Evolutionary conservation across 1,140 invertebrate genomes (phyloP).

Genomic region (Sitodiplosis mosellana): DNA sequence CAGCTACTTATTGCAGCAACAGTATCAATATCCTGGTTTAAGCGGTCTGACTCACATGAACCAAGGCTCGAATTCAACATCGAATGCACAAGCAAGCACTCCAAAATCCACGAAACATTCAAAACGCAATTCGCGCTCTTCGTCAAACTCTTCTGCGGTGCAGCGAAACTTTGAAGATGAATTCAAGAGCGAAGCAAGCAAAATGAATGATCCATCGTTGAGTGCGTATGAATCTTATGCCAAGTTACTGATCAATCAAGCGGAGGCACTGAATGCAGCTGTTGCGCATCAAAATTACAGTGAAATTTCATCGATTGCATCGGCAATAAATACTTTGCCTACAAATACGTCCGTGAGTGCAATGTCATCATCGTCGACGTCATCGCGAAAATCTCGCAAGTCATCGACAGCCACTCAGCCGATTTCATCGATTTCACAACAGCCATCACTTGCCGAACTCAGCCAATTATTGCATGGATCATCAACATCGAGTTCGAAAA

Average conservation of each 20-base stretch:
- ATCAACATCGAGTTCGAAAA: slow-evolving; percentile 5
- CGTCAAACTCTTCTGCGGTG: neutral
- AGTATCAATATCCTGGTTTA: slow-evolving; percentile 1
- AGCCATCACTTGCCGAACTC: slow-evolving; percentile 17
- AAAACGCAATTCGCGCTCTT: neutral
- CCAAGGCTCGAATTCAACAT: neutral
- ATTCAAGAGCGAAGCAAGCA: slow-evolving; percentile 19
- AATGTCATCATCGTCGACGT: no score
- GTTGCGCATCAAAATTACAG: neutral
- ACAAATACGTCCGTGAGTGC: no score
- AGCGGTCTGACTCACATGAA: neutral
- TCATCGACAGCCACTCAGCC: slow-evolving; percentile 18
- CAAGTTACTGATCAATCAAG: slow-evolving; percentile 19
- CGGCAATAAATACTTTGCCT: neutral
- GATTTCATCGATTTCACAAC: slow-evolving; percentile 20
- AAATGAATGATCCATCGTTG: slow-evolving; percentile 22
- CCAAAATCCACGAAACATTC: neutral
- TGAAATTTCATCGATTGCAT: neutral
- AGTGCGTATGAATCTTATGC: slow-evolving; percentile 19
- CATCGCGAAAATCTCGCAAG: no score
- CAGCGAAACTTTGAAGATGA: neutral
- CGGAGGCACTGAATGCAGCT: slow-evolving; percentile 21
- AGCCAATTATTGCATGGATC: slow-evolving; percentile 8
- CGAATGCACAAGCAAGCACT: neutral
- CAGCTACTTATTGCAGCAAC: slow-evolving; percentile 2